Conservation (phyloP, 2,797 vertebrate genomes). For the Neosilurus hyrtlii region DNA sequence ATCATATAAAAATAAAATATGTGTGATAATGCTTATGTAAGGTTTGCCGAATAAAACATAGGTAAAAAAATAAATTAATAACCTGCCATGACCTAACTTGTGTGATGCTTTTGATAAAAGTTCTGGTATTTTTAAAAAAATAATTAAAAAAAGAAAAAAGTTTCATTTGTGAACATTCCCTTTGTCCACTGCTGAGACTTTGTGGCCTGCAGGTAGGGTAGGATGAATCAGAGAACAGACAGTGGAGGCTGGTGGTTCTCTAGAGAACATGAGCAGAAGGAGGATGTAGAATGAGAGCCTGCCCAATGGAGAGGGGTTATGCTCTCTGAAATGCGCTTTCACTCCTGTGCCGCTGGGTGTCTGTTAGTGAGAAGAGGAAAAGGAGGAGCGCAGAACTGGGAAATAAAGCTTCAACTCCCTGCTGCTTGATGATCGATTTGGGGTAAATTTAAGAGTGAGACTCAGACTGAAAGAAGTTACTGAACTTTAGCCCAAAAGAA, state of each 20-base stretch:
- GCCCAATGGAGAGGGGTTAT: neutral
- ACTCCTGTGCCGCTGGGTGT: neutral
- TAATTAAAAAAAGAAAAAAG: neutral
- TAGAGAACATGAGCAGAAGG: neutral
- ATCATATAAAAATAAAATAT: too few species aligned
- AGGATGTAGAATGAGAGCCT: slow-evolving; percentile 7
- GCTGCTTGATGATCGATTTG: slow-evolving; percentile 6
- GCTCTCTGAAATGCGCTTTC: slow-evolving; percentile 6
- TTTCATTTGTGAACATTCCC: neutral
- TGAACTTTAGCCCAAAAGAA: neutral
- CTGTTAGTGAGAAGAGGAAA: neutral
- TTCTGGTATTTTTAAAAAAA: neutral
- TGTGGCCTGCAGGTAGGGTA: slow-evolving; percentile 5
- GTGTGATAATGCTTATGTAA: neutral
- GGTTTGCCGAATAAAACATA: neutral
- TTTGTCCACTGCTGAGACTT: neutral
- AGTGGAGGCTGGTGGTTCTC: neutral
- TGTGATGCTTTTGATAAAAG: neutral
- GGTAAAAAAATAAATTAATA: neutral
- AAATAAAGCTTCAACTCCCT: slow-evolving; percentile 6
- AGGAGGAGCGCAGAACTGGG: neutral
- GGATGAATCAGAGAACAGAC: neutral
- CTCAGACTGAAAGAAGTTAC: neutral
- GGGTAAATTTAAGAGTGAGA: neutral
- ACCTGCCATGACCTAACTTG: too few species aligned